phyloP scores from a whole-genome alignment of 37 sponge, comb jelly and placozoan species.

The Mnemiopsis leidyi region DNA sequence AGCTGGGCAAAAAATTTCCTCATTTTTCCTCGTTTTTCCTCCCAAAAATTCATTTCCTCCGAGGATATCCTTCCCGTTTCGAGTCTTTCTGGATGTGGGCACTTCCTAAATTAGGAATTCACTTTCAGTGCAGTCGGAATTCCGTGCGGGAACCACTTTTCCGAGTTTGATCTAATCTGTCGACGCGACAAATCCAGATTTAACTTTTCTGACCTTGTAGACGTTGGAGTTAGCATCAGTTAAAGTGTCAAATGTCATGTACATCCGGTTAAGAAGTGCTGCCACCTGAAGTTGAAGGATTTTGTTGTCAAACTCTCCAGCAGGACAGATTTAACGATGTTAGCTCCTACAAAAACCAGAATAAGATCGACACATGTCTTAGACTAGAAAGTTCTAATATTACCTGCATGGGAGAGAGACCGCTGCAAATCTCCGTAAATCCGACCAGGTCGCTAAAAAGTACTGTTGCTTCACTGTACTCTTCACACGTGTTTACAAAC shows the following conservation, averaged over 20 bases:
- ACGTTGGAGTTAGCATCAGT: slow-evolving; percentile 34
- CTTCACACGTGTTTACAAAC: slow-evolving; percentile 64
- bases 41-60: no score
- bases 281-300: not conserved
- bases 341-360: not conserved
- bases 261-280: slow-evolving; percentile 43
- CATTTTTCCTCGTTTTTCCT: no score
- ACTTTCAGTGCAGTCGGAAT: no score
- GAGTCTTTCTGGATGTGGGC: no score
- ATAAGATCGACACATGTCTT: not conserved
- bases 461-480: slow-evolving; percentile 46
- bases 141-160: no score
- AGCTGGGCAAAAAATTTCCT: no score
- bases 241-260: slow-evolving; percentile 55
- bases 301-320: not conserved
- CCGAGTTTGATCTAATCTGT: no score
- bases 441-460: slow-evolving; percentile 63
- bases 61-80: no score
- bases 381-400: no score
- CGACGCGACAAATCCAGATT: no score
- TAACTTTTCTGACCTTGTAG: slow-evolving; percentile 51
- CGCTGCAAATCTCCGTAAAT: slow-evolving; percentile 21
- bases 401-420: slow-evolving; percentile 63
- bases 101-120: no score
- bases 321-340: not conserved